Base-by-base conservation (phyloP, 2,113 vertebrate species). In the Pagrus major region DNA sequence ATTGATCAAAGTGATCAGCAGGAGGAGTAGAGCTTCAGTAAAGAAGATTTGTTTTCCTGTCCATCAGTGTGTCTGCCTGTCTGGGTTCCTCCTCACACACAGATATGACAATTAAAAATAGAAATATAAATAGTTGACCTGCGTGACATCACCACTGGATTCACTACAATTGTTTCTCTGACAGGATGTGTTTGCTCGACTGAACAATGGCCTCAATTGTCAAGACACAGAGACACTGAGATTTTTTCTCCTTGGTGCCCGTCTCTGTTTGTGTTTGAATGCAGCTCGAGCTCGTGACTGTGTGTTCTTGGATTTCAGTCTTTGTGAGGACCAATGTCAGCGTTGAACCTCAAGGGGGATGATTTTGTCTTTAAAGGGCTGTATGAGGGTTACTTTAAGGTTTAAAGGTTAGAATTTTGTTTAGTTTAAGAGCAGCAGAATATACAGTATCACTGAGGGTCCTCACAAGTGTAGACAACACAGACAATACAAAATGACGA, bases 201-300 rank as follows among this genome's bases (percentile, higher is more conserved):
- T n/a, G 68, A 80, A 94, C 90, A 93, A 93, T 75, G 44, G 76
- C 66, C 42, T 66, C 64, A 29, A 71, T 91, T 92, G 90, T 93
- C 63, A 52, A 12, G 33, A 35, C 63, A 44, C 68, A 39, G 33
- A 47, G 80, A 72, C 23, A 70, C 7, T 59, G 66, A 16, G 44
- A n/a, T 41, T 78, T 69, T 80, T 73, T 66, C 27, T 21, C 69
- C 15, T 79, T 41, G 67, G 92, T 88, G 87, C 86, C 71, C 73
- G 23, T 91, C 89, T 85, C 84, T 80, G 84, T 86, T 85, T 83
- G 89, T 89, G 83, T 81, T 82, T 83, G 52, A 59, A 70, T 66
- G 61, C 76, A 60, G 80, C 47, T n/a, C 0, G 54, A 75, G 64
- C 85, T 86, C 41, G 86, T 91, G 87, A 89, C 75, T 73, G 71